These are phyloP conservation scores for Valencia hispanica DNA, from an alignment of 2,797 vertebrate genomes.

Conservation along the genomic window DNA sequence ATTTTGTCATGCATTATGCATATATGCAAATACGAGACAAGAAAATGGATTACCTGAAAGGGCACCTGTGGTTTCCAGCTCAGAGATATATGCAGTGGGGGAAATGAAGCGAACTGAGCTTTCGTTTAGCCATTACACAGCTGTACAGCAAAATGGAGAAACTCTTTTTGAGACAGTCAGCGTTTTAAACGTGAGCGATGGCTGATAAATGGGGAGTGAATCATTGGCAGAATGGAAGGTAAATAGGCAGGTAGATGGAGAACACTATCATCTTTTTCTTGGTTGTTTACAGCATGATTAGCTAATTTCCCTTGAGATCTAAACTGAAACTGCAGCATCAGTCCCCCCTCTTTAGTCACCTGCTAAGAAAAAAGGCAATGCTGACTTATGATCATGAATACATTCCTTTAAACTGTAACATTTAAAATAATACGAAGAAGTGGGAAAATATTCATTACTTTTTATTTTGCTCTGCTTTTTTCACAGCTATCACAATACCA, in stretches of 20 bases:
- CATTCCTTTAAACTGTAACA: neutral
- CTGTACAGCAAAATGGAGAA: conserved; percentile 51
- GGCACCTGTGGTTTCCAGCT: conserved; percentile 73
- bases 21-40: conserved; percentile 76
- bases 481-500: neutral
- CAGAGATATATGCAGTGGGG: conserved; percentile 66
- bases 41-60: conserved; percentile 78
- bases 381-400: neutral
- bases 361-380: neutral
- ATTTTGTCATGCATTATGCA: conserved; percentile 80
- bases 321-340: conserved; percentile 18
- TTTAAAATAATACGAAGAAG: neutral
- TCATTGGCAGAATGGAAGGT: conserved; percentile 33
- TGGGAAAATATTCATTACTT: neutral
- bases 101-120: conserved; percentile 65
- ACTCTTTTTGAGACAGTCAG: conserved; percentile 45
- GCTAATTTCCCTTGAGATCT: conserved; percentile 40
- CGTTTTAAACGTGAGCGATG: conserved; percentile 49
- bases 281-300: conserved; percentile 34
- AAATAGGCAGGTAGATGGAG: conserved; percentile 27
- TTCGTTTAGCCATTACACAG: conserved; percentile 61
- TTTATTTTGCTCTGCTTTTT: neutral
- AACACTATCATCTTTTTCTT: conserved; percentile 10
- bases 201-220: conserved; percentile 52
- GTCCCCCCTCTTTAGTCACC: conserved; percentile 18